Base-by-base conservation (phyloP, 2,797 vertebrate species). In the Poliocrania exsul region DNA sequence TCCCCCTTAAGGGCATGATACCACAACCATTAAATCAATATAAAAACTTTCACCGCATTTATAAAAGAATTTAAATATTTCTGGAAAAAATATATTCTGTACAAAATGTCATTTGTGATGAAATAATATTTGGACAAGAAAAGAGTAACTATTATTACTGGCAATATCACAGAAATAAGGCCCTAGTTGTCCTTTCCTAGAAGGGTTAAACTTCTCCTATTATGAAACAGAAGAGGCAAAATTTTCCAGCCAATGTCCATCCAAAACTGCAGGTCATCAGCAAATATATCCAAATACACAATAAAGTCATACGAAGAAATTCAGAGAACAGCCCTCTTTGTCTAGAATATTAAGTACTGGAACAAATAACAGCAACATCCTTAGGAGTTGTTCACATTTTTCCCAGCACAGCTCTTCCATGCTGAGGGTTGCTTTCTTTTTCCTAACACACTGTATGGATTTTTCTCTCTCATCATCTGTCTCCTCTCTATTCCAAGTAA, bases 191-290 rank as follows among this genome's bases (percentile, higher is more conserved):
- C 70, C 38, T 88, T 94, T 94, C 80, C 93, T 90, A 86, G 93
- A 96, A 97, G 93, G 93, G 95, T 97, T 96, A 96, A 95, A 92
- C 82, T 90, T 88, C 73, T 93, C 65, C 79, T 79, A 44, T 96
- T 95, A 93, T 91, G 90, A 94, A 96, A 95, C 33, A 84, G 60
- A 70, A 86, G 86, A 93, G 25, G 91, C 92, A 84, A 94, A 88
- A 94, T 67, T 91, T 94, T 95, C 93, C 91, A 95, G 73, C 62
- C 69, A 90, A 86, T 90, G 58, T 80, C 89, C 80, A 93, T 94
- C 95, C 95, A 97, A 96, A 91, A 94, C 71, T 95, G 72, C 81
- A 95, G 94, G 92, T 96, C 94, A 96, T 74, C 56, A 92, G 82
- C 60, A 94, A 93, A 93, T 88, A 86, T 54, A 84, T 92, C 92